Conservation (phyloP, 2,113 vertebrate species). For the Oplegnathus fasciatus region DNA sequence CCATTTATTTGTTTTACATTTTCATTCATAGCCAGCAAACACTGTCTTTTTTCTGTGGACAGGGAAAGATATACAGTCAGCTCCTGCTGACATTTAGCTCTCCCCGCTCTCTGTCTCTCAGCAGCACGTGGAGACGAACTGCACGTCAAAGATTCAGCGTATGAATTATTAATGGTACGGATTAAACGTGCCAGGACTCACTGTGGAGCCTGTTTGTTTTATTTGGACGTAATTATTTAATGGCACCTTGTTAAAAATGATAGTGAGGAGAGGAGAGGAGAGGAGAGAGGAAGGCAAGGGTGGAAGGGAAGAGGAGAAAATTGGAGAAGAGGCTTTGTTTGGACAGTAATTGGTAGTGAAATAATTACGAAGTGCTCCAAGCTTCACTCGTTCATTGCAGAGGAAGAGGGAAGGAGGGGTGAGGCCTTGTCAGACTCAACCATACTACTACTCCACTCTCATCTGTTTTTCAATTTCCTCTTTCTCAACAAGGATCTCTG, state of each 20-base stretch:
- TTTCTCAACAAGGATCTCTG: constrained; percentile 3
- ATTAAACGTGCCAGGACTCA: constrained; percentile 72
- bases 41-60: constrained; percentile 29
- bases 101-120: constrained; percentile 18
- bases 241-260: constrained; percentile 76
- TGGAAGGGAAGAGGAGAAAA: constrained; percentile 26
- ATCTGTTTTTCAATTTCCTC: constrained; percentile 30
- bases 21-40: constrained; percentile 34
- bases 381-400: constrained; percentile 42
- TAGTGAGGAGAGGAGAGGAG: constrained; percentile 38
- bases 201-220: constrained; percentile 77
- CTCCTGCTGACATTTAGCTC: constrained; percentile 78
- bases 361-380: constrained; percentile 66
- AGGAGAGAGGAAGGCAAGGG: constrained; percentile 2
- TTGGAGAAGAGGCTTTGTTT: constrained; percentile 61
- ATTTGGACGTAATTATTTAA: constrained; percentile 81
- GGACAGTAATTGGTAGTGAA: constrained; percentile 70
- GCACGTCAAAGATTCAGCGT: constrained; percentile 63
- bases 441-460: constrained; percentile 13
- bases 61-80: constrained; percentile 49
- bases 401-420: constrained; percentile 10
- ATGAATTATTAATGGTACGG: constrained; percentile 82
- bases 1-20: constrained; percentile 58
- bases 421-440: constrained; percentile 36
- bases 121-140: constrained; percentile 46